Percentiles rank a stretch among this genome's conserved stretches.
phyloP scores from a whole-genome alignment of 2,888 invertebrate species.

The Heteromyza rotundicornis region DNA sequence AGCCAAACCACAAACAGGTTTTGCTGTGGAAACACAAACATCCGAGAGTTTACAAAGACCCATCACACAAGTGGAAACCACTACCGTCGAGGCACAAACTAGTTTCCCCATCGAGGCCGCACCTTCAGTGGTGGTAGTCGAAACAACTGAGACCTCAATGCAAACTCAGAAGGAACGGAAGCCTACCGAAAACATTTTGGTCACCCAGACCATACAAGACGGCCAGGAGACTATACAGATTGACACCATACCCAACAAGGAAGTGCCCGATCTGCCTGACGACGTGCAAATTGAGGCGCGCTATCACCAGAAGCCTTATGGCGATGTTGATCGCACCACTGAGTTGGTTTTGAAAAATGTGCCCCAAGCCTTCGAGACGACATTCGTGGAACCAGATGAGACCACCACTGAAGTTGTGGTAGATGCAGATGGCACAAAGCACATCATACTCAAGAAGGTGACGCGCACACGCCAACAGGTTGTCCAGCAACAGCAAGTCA shows the following conservation, averaged over 20 bases:
- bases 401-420: constrained; percentile 81
- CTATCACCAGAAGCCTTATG: constrained; percentile 67
- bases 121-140: constrained; percentile 34
- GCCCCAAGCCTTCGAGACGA: constrained; percentile 80
- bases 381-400: constrained; percentile 82
- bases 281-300: constrained; percentile 76
- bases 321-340: constrained; percentile 67
- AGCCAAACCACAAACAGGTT: constrained; percentile 51
- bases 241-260: constrained; percentile 68
- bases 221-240: constrained; percentile 77
- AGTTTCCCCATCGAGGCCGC: constrained; percentile 60
- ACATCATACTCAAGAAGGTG: constrained; percentile 78
- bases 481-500: constrained; percentile 67
- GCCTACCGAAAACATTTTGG: constrained; percentile 71
- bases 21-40: constrained; percentile 72
- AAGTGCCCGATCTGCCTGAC: constrained; percentile 66
- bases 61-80: constrained; percentile 54
- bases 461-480: constrained; percentile 74
- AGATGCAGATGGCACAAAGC: constrained; percentile 80
- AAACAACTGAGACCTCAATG: constrained; percentile 53
- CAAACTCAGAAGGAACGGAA: constrained; percentile 61
- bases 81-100: constrained; percentile 68
- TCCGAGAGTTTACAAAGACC: constrained; percentile 65
- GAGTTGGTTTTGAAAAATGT: constrained; percentile 75
- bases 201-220: constrained; percentile 69